These are phyloP conservation scores for Xanthia togata DNA, from an alignment of 2,888 invertebrate species.

Conservation along the genomic window DNA sequence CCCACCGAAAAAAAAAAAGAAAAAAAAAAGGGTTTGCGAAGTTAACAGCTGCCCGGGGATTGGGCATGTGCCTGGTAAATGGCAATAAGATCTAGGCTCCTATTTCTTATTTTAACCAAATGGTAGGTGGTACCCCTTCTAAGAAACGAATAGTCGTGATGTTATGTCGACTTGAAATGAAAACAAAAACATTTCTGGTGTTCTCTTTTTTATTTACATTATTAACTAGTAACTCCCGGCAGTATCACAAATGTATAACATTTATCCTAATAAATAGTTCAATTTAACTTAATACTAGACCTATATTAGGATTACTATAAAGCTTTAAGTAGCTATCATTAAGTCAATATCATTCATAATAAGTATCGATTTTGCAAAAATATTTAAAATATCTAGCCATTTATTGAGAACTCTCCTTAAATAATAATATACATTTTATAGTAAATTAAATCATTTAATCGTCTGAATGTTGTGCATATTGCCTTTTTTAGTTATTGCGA, in stretches of 20 bases:
- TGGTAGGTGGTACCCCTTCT: too few species aligned
- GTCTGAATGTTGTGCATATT: constrained; percentile 19
- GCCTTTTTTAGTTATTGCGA: not conserved
- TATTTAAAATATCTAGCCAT: constrained; percentile 31
- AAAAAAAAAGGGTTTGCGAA: too few species aligned
- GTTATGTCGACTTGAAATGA: not conserved
- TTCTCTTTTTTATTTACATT: constrained; percentile 44
- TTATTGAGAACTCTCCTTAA: constrained; percentile 3
- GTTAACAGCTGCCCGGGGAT: too few species aligned
- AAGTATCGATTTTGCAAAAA: constrained; percentile 32
- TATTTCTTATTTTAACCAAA: too few species aligned
- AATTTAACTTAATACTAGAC: constrained; percentile 65
- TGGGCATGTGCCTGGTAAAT: too few species aligned
- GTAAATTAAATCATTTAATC: constrained; percentile 17
- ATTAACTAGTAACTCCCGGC: constrained; percentile 40
- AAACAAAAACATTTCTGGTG: not conserved
- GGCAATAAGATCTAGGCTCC: too few species aligned
- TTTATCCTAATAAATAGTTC: constrained; percentile 65
- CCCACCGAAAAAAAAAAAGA: too few species aligned
- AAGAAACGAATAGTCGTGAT: too few species aligned
- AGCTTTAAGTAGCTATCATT: constrained; percentile 28
- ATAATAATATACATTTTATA: constrained; percentile 7
- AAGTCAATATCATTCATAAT: not conserved
- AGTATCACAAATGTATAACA: constrained; percentile 59
- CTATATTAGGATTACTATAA: constrained; percentile 42